Evolutionary conservation across 2,113 vertebrate genomes (phyloP), one percentile per base, ranked within the genome.

Genomic region (Nothoprocta perdicaria): DNA sequence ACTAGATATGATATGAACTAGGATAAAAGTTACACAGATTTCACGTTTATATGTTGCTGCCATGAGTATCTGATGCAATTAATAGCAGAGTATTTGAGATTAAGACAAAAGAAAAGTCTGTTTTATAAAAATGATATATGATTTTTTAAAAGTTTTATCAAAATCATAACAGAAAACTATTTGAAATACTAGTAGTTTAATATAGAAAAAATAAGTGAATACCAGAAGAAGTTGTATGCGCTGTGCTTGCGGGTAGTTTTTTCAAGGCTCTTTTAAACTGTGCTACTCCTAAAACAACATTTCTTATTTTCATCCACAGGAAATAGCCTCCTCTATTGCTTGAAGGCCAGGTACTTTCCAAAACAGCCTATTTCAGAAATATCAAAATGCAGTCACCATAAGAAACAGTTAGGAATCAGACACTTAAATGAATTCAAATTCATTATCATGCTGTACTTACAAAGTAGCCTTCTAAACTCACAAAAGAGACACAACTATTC

Each of bases 281-380:
- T 62, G 98, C 97, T 95, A 99, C 98, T 91, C 98, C 99, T 21
- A 98, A 97, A 62, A 99, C 84, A 81, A 99, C 99, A 10, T 99
- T 99, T 84, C 99, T 97, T 96, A 99, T 97, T 96, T 99, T 99
- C 91, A 98, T 98, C 99, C 99, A 99, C 31, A 99, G 97, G 95
- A 99, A 99, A 96, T 98, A 99, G 73, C 99, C 99, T 95, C 99
- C 99, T 95, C 98, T 98, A 92, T 99, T 99, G 95, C 98, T 98
- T 57, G 99, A 99, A 73, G 99, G 99, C 99, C 99, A 99, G 6
- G 98, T 99, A 91, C 99, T 99, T 97, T 99, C 99, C 94, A 99
- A 96, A 94, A 99, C 99, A 5, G 99, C 99, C 99, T 99, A 67
- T 38, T 88, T 48, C 79, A 93, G 77, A 80, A 97, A 96, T 11